phyloP scores from a whole-genome alignment of 2,888 invertebrate genomes.

The Ennomos quercinarius region DNA sequence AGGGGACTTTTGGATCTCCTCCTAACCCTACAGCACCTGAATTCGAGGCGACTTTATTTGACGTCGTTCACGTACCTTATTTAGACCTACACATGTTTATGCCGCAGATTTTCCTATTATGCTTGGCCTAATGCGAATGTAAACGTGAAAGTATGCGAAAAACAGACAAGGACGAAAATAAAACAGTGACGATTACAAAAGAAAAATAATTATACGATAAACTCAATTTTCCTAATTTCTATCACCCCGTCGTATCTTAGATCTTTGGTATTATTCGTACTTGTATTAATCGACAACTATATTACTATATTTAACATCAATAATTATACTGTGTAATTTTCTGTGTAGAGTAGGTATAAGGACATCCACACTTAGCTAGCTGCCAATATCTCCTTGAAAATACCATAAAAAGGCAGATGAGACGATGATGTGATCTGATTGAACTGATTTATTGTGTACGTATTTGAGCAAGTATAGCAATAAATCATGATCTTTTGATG shows the following conservation, averaged over 20 bases:
- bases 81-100: too few relatives aligned
- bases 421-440: too few relatives aligned
- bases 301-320: conserved; percentile 10
- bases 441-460: too few relatives aligned
- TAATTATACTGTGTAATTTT: conserved; percentile 1
- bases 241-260: conserved; percentile 16
- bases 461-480: too few relatives aligned
- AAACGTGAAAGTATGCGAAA: neutral
- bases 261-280: conserved; percentile 28
- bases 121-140: too few relatives aligned
- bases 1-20: too few relatives aligned
- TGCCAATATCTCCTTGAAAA: neutral
- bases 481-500: too few relatives aligned
- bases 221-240: conserved; percentile 11
- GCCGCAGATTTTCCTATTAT: too few relatives aligned
- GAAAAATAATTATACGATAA: conserved; percentile 6
- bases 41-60: too few relatives aligned
- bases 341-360: neutral
- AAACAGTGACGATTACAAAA: neutral
- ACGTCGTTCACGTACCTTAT: too few relatives aligned
- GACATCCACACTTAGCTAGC: conserved; percentile 17
- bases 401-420: too few relatives aligned
- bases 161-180: conserved; percentile 1
- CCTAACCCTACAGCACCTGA: too few relatives aligned
- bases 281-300: conserved; percentile 14